Evolutionary conservation across 2,797 vertebrate species (phyloP).

Genomic region (Oreonectes daqikongensis): DNA sequence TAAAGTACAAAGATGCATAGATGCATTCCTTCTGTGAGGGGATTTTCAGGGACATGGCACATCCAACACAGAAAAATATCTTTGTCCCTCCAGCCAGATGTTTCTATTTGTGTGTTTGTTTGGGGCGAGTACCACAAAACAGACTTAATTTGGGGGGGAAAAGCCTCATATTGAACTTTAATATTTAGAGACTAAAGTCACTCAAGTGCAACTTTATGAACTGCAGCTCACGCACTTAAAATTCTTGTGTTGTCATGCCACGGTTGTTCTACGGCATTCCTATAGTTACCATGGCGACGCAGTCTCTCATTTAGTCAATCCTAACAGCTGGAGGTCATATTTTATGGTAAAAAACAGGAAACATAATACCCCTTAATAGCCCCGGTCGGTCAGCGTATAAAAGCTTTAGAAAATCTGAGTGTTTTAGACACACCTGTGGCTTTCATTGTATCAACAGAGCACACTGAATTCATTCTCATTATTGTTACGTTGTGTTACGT

Average conservation of each 20-base stretch:
- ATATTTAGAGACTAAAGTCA: not conserved
- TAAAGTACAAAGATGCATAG: too few relatives aligned
- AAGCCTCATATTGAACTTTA: conserved; percentile 12
- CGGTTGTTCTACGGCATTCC: not conserved
- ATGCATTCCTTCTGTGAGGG: not conserved
- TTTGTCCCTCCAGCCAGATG: not conserved
- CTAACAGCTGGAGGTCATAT: not conserved
- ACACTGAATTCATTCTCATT: not conserved
- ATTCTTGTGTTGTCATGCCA: conserved; percentile 37
- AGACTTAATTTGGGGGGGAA: conserved; percentile 15
- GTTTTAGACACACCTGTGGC: not conserved
- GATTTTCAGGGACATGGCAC: not conserved
- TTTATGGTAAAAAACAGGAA: not conserved
- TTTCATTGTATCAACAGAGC: not conserved
- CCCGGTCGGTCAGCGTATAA: too few relatives aligned
- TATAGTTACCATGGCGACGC: not conserved
- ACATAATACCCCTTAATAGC: too few relatives aligned
- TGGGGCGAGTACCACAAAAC: not conserved
- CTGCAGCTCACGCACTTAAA: conserved; percentile 12
- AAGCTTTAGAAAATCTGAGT: too few relatives aligned
- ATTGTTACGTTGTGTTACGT: not conserved
- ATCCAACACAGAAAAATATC: conserved; percentile 9
- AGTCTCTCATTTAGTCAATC: not conserved
- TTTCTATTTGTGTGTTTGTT: not conserved
- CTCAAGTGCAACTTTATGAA: conserved; percentile 19